A percentile compares a stretch with the other conserved stretches of the same genome.
Evolutionary conservation across 2,797 vertebrate genomes (phyloP).

Genomic region (Eutrigla gurnardus): DNA sequence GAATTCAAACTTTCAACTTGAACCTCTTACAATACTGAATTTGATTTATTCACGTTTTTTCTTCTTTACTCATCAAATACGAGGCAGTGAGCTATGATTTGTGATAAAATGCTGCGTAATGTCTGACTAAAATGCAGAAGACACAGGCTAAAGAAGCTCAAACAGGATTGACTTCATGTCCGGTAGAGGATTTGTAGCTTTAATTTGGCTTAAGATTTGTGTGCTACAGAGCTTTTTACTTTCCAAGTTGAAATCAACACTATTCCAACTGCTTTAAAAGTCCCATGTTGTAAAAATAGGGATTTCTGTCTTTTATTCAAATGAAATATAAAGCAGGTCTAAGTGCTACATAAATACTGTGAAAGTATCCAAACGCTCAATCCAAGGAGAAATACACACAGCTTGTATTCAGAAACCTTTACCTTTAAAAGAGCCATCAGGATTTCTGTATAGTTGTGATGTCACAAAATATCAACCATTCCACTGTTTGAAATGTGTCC

Average conservation of each 20-base stretch:
- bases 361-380: too few relatives aligned
- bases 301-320: too few relatives aligned
- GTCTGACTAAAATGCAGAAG: constrained; percentile 24
- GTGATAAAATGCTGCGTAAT: constrained; percentile 25
- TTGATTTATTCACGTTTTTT: constrained; percentile 29
- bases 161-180: constrained; percentile 2
- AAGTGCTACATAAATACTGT: too few relatives aligned
- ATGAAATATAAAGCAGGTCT: too few relatives aligned
- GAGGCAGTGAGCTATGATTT: constrained; percentile 21
- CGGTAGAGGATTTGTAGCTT: constrained; percentile 1
- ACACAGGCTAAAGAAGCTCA: constrained; percentile 16
- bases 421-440: too few relatives aligned
- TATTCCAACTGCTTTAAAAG: background rate
- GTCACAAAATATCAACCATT: too few relatives aligned
- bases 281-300: too few relatives aligned
- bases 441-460: too few relatives aligned
- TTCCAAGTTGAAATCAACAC: background rate
- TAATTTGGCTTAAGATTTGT: constrained; percentile 11
- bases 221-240: background rate
- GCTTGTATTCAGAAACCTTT: too few relatives aligned
- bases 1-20: background rate
- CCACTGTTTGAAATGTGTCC: too few relatives aligned
- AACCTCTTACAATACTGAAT: constrained; percentile 11
- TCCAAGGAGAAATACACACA: too few relatives aligned
- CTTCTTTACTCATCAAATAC: constrained; percentile 32